Base-by-base conservation (phyloP, 2,888 invertebrate species). In the Strigamia transsilvanica region DNA sequence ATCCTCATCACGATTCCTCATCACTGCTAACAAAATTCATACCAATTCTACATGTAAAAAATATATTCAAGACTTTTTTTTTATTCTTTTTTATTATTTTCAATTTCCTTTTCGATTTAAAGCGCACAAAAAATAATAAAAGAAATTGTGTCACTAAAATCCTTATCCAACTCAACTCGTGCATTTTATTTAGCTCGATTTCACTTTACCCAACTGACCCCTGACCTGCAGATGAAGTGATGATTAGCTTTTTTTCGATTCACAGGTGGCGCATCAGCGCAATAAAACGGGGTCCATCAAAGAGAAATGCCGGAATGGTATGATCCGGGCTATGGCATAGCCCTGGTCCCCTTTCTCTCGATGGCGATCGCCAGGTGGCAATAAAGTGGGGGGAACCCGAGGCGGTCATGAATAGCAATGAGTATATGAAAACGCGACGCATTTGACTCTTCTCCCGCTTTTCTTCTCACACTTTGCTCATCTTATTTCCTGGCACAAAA, bases 361-460 rank as follows among this genome's bases (percentile, higher is more conserved):
- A 79, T 79, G 79, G 80, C 51, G 41, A 51, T 51, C 80, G 46
- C 51, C 80, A 80, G 80, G 80, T 80, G 80, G 80, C 80, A 21
- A 80, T 80, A 80, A 80, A 80, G 46, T 80, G 23, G 23, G 46
- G 80, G 46, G 46, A 42, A 80, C 46, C 80, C 32, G 32, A 73
- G 73, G 73, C 73, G 73, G 32, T 73, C 80, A 80, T 80, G 80
- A 80, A 80, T 80, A 51, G 23, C 80, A 51, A 80, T 80, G 80
- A 80, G 51, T 32, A n/a, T 42, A 51, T 51, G 80, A 21, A 32
- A 46, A 23, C 23, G 80, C 79, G 34, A 79, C 79, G 38, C 79
- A 38, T 79, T 42, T 42, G 41, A 79, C 42, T 42, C 18, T 42
- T 32, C 80, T 23, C 46, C 42, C 32, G 32, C 23, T 32, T 73